Evolutionary conservation across 1,140 invertebrate species (phyloP).

Genomic region (Anthonomus grandis): DNA sequence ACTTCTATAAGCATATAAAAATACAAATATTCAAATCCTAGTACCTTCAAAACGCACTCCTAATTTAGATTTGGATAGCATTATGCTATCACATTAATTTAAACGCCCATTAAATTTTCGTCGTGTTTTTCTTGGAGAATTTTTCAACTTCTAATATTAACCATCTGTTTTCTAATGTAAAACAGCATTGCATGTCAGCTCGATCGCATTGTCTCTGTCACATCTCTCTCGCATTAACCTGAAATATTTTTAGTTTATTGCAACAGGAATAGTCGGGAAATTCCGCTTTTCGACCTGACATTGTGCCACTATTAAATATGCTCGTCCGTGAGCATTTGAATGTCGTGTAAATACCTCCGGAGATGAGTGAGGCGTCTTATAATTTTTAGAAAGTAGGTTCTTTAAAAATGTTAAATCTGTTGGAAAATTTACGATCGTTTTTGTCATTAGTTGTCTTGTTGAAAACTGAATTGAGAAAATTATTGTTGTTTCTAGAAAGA

Average conservation of each 20-base stretch:
- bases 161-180: neutral
- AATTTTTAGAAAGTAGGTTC: too few species aligned
- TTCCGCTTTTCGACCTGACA: neutral
- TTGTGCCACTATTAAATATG: neutral
- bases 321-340: slow-evolving; percentile 2
- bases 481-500: too few species aligned
- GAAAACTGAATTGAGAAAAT: too few species aligned
- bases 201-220: neutral
- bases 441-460: too few species aligned
- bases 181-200: neutral
- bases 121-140: neutral
- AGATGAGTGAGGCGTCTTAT: too few species aligned
- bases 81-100: neutral
- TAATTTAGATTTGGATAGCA: too few species aligned
- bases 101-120: neutral
- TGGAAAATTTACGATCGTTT: too few species aligned
- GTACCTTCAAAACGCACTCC: too few species aligned
- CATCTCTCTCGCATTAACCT: neutral
- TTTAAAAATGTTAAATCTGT: too few species aligned
- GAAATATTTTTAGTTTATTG: neutral
- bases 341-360: too few species aligned
- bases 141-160: neutral
- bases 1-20: too few species aligned
- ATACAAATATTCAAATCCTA: too few species aligned
- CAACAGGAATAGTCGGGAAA: slow-evolving; percentile 4